Evolutionary conservation across 1,140 invertebrate species (phyloP), one percentile per base, ranked within the genome.

Genomic region (Elysia chlorotica): DNA sequence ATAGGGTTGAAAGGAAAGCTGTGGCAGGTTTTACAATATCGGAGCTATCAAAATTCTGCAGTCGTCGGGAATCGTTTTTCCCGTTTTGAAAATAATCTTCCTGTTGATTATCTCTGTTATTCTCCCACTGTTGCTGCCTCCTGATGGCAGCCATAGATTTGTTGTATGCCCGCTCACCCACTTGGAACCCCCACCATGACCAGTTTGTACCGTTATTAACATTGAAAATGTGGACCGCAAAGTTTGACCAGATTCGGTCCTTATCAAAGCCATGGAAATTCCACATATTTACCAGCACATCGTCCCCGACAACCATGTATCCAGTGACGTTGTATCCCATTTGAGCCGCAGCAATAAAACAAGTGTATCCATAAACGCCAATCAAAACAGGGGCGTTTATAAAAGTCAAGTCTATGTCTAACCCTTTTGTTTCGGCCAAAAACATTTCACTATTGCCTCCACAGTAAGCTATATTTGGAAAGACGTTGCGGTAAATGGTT

Each of bases 401-500:
- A 48, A 71, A 71, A 14, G 57, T 62, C 19, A 71, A 2, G 6
- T 36, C n/a, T 30, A 31, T 17, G 14, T 1, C 1, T 2, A 59
- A 35, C 56, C 6, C 23, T 59, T 54, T 35, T 19, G 71, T 31
- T 17, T 31, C 14, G 25, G 23, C 23, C 28, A n/a, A 17, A 65
- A 65, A 73, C 35, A 31, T 1, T 53, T 23, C 28, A 19, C 25
- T 25, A 31, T 73, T 31, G 10, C 17, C 31, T 36, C 69, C 69
- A 63, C 69, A 71, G 37, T 71, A 71, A 6, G 41, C 25, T 19
- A 61, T 71, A 25, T 71, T 56, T 23, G 69, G 69, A 30, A 71
- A 71, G 25, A 57, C 28, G 2, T 17, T 28, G 2, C 35, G 28
- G 33, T 71, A 63, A 5, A 63, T 41, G n/a, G 30, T 63, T 25